A percentile compares a stretch with the other conserved stretches of the same genome.
Conservation (phyloP, 2,888 invertebrate species). For the Rhabditoides inermis region DNA sequence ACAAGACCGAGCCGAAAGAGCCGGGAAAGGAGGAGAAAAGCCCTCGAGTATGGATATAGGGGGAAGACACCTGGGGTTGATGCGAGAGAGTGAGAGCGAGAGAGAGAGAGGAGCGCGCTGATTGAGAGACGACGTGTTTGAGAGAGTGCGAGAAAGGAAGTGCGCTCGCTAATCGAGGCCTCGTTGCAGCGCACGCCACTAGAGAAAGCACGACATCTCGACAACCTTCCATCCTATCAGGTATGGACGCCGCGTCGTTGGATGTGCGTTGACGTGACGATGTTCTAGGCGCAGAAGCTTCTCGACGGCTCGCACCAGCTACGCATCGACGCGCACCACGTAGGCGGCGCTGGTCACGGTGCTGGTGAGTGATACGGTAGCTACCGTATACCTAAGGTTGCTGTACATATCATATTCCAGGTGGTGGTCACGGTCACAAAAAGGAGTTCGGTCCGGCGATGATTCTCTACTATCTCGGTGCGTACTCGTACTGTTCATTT, state of each 20-base stretch:
- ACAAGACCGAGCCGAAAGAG: too few relatives aligned
- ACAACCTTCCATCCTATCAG: conserved; percentile 52
- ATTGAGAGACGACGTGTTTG: neutral
- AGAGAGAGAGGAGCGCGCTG: too few relatives aligned
- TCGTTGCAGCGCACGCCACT: conserved; percentile 50
- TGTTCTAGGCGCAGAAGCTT: conserved; percentile 49
- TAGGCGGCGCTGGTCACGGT: conserved; percentile 48
- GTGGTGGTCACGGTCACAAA: conserved; percentile 48
- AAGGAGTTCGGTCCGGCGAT: conserved; percentile 53
- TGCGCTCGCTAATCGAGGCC: too few relatives aligned
- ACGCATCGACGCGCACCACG: conserved; percentile 50
- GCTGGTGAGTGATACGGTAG: conserved; percentile 23
- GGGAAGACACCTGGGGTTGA: too few relatives aligned
- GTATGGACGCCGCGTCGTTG: conserved; percentile 19
- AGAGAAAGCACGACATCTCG: conserved; percentile 51
- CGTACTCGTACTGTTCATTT: too few relatives aligned
- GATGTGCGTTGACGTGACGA: too few relatives aligned
- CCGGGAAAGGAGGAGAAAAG: too few relatives aligned
- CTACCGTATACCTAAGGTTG: neutral
- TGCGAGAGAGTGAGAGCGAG: too few relatives aligned
- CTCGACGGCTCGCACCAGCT: conserved; percentile 52
- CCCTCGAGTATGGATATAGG: too few relatives aligned
- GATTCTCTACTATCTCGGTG: conserved; percentile 52
- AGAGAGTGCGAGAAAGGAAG: too few relatives aligned
- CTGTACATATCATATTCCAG: neutral